Base-by-base conservation (phyloP, 2,113 vertebrate genomes). In the Thomomys bottae region DNA sequence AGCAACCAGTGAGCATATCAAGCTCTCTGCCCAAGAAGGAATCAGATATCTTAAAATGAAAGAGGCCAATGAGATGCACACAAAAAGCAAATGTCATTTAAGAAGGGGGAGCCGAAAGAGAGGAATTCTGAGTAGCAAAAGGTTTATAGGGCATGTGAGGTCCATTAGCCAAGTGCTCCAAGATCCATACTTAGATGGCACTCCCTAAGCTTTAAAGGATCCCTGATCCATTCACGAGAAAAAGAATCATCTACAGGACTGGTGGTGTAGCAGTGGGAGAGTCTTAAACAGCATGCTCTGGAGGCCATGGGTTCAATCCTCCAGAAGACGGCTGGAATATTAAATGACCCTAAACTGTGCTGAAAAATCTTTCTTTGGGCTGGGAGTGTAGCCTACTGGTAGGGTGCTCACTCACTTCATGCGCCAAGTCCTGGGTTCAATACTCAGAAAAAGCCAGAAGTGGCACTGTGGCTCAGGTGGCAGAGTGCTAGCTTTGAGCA, bases 291-390 rank as follows among this genome's bases (percentile, higher is more conserved):
- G 30, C 38, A 24, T 28, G 30, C 26, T 38, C 45, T 30, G 38
- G 5, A 75, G 38, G 30, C 59, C 63, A 30, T 75, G 34, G 57
- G 20, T 45, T 49, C 32, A 32, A 76, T 49, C 59, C 32, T 26
- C 23, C 45, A 59, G 57, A 20, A 59, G 57, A 17, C 2, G 57
- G 30, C 20, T 61, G 80, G 7, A 64, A 15, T 91, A 71, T 32
- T 80, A 1, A 32, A 28, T 57, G 24, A 87, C 11, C 26, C 76
- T 86, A 77, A 71, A 34, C 20, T 87, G 59, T 78, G 38, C 14
- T 76, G 38, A 45, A 89, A 79, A 67, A 71, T 54, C 38, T 40
- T 64, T 79, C 73, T 71, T 92, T n/a, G n/a, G n/a, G n/a, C n/a
- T n/a, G n/a, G n/a, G n/a, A n/a, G n/a, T n/a, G n/a, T n/a, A n/a